Percentiles rank a stretch among this genome's conserved stretches.
Conservation (phyloP, 2,797 vertebrate species). For the Tarsius wallacei region DNA sequence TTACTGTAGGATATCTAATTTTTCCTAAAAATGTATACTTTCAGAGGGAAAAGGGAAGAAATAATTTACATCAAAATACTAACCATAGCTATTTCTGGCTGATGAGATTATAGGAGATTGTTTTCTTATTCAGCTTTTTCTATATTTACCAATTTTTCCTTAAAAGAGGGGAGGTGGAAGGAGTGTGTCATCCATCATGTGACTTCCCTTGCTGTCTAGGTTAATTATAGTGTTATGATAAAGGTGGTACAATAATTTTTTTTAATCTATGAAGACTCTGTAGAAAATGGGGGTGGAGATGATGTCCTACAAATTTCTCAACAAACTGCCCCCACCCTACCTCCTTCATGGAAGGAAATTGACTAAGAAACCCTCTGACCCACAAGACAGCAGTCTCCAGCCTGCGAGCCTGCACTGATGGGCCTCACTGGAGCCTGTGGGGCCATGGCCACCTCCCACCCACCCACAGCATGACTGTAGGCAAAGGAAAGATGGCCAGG, state of each 20-base stretch:
- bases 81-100: not conserved
- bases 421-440: not conserved
- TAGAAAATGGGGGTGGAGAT: not conserved
- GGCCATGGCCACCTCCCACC: rapidly evolving
- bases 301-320: not conserved
- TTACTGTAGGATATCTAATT: conserved; percentile 39
- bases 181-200: not conserved
- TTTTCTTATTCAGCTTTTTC: conserved; percentile 32
- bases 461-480: rapidly evolving
- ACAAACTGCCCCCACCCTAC: not conserved
- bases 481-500: not conserved
- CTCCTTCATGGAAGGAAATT: not conserved
- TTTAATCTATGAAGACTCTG: not conserved
- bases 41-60: not conserved
- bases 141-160: not conserved
- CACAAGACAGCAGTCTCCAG: not conserved
- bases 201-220: not conserved
- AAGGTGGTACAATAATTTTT: not conserved
- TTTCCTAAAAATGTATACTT: conserved; percentile 34
- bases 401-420: not conserved
- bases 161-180: not conserved
- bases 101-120: not conserved
- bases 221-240: not conserved
- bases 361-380: not conserved
- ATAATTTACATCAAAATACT: conserved; percentile 26